phyloP scores from a whole-genome alignment of 92 coral and sea anemone species.

The Phenganax stokvisi region DNA sequence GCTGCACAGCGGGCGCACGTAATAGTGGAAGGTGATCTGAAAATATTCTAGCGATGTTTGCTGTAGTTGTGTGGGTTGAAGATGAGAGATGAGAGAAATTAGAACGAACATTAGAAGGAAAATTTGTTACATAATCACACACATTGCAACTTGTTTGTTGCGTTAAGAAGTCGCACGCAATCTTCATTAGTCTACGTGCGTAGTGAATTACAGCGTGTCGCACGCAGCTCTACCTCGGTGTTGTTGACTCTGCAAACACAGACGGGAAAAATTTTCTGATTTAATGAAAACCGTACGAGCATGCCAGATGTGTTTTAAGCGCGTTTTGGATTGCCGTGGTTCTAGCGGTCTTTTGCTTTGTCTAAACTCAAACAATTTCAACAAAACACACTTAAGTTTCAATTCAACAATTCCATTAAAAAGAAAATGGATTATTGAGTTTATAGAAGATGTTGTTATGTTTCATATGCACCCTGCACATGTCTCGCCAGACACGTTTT shows the following conservation, averaged over 20 bases:
- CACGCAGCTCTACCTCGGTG: not conserved
- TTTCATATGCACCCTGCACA: not conserved
- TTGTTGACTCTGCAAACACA: slow-evolving; percentile 34
- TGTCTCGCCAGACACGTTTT: not conserved
- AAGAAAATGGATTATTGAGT: not conserved
- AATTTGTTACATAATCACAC: slow-evolving; percentile 1
- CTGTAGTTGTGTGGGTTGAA: not conserved
- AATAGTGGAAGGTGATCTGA: too few species aligned
- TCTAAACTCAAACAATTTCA: slow-evolving; percentile 19
- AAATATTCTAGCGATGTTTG: not conserved
- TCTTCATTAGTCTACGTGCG: not conserved
- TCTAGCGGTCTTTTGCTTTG: slow-evolving; percentile 24
- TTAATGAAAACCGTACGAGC: slow-evolving; percentile 38
- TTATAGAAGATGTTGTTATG: not conserved
- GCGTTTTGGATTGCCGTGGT: slow-evolving; percentile 27
- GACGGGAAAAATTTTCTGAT: slow-evolving; percentile 16
- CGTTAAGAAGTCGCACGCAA: not conserved
- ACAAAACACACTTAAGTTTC: not conserved
- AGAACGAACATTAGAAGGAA: not conserved
- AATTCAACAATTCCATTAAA: not conserved
- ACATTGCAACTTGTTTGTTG: not conserved
- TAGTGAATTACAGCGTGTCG: not conserved
- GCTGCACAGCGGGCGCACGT: too few species aligned
- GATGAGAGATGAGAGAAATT: slow-evolving; percentile 4
- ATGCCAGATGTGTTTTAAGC: slow-evolving; percentile 28